phyloP scores from a whole-genome alignment of 2,888 invertebrate species.

The Tetropium fuscum region DNA sequence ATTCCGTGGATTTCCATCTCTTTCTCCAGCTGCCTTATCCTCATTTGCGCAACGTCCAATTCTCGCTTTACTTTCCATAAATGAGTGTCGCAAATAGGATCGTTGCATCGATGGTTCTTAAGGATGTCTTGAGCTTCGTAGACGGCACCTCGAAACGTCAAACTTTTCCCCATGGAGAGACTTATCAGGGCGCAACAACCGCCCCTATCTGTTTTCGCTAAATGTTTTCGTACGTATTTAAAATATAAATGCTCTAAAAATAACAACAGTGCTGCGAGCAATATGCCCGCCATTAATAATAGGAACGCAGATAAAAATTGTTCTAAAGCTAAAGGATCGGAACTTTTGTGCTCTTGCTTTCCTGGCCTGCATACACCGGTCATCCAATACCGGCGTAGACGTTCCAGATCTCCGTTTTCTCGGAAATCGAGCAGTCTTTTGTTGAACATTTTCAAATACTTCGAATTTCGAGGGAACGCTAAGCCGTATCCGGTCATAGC shows the following conservation, averaged over 20 bases:
- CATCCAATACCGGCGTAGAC: constrained; percentile 96
- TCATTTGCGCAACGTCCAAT: constrained; percentile 85
- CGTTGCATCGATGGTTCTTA: constrained; percentile 80
- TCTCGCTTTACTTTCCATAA: constrained; percentile 94
- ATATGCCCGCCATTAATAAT: constrained; percentile 93
- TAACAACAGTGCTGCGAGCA: constrained; percentile 88
- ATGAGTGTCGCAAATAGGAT: constrained; percentile 84
- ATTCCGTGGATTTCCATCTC: constrained; percentile 87
- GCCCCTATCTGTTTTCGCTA: constrained; percentile 89
- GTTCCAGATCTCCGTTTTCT: constrained; percentile 94
- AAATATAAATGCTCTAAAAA: constrained; percentile 95
- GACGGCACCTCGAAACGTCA: constrained; percentile 85
- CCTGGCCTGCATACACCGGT: constrained; percentile 83
- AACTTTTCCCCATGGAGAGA: constrained; percentile 87
- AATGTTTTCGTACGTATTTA: constrained; percentile 88
- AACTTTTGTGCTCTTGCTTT: constrained; percentile 91
- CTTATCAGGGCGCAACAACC: constrained; percentile 96
- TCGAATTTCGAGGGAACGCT: constrained; percentile 96
- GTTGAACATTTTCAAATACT: constrained; percentile 93
- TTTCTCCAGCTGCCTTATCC: constrained; percentile 88
- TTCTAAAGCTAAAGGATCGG: constrained; percentile 89
- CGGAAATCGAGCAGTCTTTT: constrained; percentile 89
- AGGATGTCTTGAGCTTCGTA: constrained; percentile 83
- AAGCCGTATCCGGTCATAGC: constrained; percentile 98
- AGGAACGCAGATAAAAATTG: constrained; percentile 98